Conservation (phyloP, 2,797 vertebrate genomes). For the Hozukius guyotensis region DNA sequence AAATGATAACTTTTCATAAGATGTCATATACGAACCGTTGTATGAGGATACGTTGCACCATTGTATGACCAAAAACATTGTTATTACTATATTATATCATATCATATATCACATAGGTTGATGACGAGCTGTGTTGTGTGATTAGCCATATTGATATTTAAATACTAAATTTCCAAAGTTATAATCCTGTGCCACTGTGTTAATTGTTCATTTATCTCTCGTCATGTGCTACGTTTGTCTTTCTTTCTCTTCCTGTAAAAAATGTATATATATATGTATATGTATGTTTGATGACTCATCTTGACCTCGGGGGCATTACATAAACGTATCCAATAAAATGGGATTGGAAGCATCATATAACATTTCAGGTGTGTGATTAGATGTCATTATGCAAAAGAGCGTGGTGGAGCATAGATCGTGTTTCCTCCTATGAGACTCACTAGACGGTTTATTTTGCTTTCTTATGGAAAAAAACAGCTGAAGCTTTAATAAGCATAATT, state of each 20-base stretch:
- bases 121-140: background rate
- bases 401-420: background rate
- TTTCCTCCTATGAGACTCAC: background rate
- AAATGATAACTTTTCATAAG: no score
- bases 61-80: background rate
- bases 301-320: background rate
- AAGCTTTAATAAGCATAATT: background rate
- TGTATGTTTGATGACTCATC: background rate
- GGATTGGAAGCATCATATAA: background rate
- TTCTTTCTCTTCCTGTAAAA: background rate
- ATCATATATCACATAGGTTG: background rate
- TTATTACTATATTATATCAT: background rate
- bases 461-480: background rate
- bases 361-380: background rate
- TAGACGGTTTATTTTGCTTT: background rate
- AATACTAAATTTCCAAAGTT: background rate
- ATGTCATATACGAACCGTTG: background rate
- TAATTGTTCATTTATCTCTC: background rate
- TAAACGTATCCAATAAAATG: background rate
- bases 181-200: background rate
- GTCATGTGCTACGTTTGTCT: background rate
- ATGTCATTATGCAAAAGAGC: background rate
- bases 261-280: background rate
- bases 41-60: background rate
- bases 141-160: background rate